These are phyloP conservation scores for Aeoliscus strigatus DNA, from an alignment of 2,797 vertebrate species.

Conservation along the genomic window DNA sequence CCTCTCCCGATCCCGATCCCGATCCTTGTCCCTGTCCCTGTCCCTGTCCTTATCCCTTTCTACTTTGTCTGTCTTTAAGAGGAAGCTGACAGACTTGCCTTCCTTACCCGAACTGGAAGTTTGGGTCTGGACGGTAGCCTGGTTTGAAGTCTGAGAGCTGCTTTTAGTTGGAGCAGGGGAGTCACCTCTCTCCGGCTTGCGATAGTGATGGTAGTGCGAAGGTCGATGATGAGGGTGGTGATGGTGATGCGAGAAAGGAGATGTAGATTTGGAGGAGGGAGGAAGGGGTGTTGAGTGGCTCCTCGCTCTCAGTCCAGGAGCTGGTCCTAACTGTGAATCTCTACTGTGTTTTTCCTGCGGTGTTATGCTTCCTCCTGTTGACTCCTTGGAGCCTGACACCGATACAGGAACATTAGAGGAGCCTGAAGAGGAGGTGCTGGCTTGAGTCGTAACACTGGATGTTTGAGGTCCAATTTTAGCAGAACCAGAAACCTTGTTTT, in stretches of 20 bases:
- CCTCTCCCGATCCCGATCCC: constrained; percentile 39
- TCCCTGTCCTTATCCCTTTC: constrained; percentile 76
- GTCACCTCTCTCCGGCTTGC: constrained; percentile 81
- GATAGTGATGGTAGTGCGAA: constrained; percentile 85
- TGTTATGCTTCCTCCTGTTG: constrained; percentile 45
- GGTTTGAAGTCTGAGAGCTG: constrained; percentile 59
- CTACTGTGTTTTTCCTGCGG: constrained; percentile 77
- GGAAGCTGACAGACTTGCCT: constrained; percentile 76
- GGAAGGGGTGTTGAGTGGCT: constrained; percentile 91
- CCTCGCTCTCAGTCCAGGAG: constrained; percentile 80
- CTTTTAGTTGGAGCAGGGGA: constrained; percentile 69
- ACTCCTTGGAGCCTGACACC: constrained; percentile 69
- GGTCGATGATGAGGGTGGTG: constrained; percentile 84
- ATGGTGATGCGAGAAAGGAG: constrained; percentile 79
- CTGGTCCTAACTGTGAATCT: constrained; percentile 69
- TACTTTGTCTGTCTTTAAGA: constrained; percentile 75
- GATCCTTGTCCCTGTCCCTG: constrained; percentile 59
- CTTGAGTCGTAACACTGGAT: constrained; percentile 61
- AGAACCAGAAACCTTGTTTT: constrained; percentile 68
- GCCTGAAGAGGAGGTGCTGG: constrained; percentile 55
- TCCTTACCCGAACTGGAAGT: constrained; percentile 74
- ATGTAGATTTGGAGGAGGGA: constrained; percentile 81
- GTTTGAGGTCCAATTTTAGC: constrained; percentile 64
- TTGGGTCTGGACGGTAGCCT: constrained; percentile 72
- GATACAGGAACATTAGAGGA: constrained; percentile 72